Evolutionary conservation across 2,113 vertebrate species (phyloP), one percentile per base, ranked within the genome.

Genomic region (Silurus asotus): DNA sequence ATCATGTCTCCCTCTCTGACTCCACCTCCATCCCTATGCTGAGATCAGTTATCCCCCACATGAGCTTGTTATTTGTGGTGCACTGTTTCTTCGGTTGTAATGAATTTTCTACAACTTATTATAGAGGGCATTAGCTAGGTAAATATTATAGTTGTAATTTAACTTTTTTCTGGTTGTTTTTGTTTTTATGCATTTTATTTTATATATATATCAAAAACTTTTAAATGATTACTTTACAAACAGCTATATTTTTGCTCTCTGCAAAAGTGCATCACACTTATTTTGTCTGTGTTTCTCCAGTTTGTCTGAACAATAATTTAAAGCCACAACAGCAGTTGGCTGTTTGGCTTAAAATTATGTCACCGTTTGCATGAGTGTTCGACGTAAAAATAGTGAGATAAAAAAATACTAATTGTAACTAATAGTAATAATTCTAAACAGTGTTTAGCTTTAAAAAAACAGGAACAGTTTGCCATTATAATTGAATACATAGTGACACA

Each of bases 1-100:
- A 88, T 85, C 72, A 65, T 9, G 9, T 86, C 82, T 88, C 58
- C 58, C 11, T 87, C 61, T 28, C 67, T 86, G 69, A 61, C 65
- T 64, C 78, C 81, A 49, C 76, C 74, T 89, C 62, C 64, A 81
- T 56, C 53, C 8, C 64, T 62, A 58, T 83, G 77, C 72, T 20
- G 72, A 84, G 83, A 88, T 87, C 59, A 83, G 15, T 85, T 77
- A 58, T 74, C 51, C 76, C 81, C 72, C 23, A 20, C 76, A 84
- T 13, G 49, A 74, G n/a, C 58, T 17, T 48, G 37, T 49, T 37
- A 25, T 72, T 70, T 20, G 7, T 86, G n/a, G 72, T 59, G 45
- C 7, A 10, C 80, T 82, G 61, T 72, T 72, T 86, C 48, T 83
- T 20, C 28, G 20, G 6, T 3, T 49, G 83, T 79, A 45, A 58